A percentile compares a stretch with the other conserved stretches of the same genome.
phyloP scores from a whole-genome alignment of 2,888 invertebrate genomes.

The Sarcophaga carnaria region DNA sequence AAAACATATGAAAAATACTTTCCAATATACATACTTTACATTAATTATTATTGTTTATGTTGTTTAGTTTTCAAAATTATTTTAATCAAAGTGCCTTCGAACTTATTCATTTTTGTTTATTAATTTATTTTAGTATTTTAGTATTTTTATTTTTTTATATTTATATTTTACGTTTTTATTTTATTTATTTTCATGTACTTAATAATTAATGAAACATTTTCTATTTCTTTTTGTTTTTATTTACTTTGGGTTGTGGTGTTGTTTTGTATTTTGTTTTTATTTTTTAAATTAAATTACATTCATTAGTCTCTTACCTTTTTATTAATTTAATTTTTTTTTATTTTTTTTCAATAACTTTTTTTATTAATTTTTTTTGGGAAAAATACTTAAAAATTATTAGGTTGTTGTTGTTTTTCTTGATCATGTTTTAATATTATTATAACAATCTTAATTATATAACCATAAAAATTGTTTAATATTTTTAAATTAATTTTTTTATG shows the following conservation, averaged over 20 bases:
- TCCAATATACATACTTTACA: slow-evolving; percentile 22
- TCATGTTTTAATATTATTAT: slow-evolving; percentile 60
- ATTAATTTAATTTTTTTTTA: background rate
- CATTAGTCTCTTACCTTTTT: slow-evolving; percentile 49
- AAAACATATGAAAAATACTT: background rate
- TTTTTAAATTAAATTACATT: slow-evolving; percentile 42
- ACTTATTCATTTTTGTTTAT: slow-evolving; percentile 29
- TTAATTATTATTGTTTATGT: slow-evolving; percentile 9
- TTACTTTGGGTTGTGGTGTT: slow-evolving; percentile 55
- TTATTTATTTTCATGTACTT: slow-evolving; percentile 17
- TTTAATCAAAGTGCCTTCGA: slow-evolving; percentile 37
- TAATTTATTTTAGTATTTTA: slow-evolving; percentile 4
- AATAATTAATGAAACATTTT: slow-evolving; percentile 62
- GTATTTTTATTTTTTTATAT: slow-evolving; percentile 40
- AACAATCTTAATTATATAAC: slow-evolving; percentile 62
- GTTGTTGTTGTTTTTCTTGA: slow-evolving; percentile 30
- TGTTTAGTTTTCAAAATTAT: slow-evolving; percentile 28
- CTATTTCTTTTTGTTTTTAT: slow-evolving; percentile 1
- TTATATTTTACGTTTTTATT: slow-evolving; percentile 24
- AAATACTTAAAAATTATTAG: slow-evolving; percentile 67
- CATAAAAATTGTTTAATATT: background rate
- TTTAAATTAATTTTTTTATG: background rate
- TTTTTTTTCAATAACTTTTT: slow-evolving; percentile 31
- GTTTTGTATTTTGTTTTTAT: slow-evolving; percentile 19
- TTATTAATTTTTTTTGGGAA: slow-evolving; percentile 54